Percentiles rank a stretch among this genome's conserved stretches.
phyloP scores from a whole-genome alignment of 2,888 invertebrate species.

The Acanthococcus lagerstroemiae region DNA sequence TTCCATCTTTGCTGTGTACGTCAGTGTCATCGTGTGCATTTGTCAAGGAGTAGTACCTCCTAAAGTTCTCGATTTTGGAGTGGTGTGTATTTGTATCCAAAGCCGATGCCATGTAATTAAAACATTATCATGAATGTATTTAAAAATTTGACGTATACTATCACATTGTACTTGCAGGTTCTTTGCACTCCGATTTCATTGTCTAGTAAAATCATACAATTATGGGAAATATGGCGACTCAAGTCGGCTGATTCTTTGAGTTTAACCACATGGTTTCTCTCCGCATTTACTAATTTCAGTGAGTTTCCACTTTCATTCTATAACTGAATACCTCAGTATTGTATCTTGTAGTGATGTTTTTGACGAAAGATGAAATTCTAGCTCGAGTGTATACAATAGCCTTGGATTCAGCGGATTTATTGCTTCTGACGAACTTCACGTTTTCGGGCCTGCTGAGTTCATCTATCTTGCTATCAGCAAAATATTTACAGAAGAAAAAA shows the following conservation, averaged over 20 bases:
- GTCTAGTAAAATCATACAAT: slow-evolving; percentile 69
- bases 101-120: too few relatives aligned
- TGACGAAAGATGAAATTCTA: slow-evolving; percentile 46
- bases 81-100: too few relatives aligned
- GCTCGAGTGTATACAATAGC: slow-evolving; percentile 71
- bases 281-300: slow-evolving; percentile 71
- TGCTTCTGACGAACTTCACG: slow-evolving; percentile 59
- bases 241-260: slow-evolving; percentile 69
- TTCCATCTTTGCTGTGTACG: slow-evolving; percentile 40
- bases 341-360: too few relatives aligned
- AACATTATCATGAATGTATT: too few relatives aligned
- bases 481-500: neutral
- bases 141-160: too few relatives aligned
- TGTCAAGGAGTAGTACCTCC: slow-evolving; percentile 45
- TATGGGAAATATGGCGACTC: slow-evolving; percentile 58
- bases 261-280: slow-evolving; percentile 68
- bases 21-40: slow-evolving; percentile 43
- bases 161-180: slow-evolving; percentile 48
- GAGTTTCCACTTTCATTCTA: slow-evolving; percentile 42
- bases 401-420: slow-evolving; percentile 64
- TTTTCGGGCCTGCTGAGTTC: slow-evolving; percentile 61
- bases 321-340: neutral
- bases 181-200: slow-evolving; percentile 70
- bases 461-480: slow-evolving; percentile 44
- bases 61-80: slow-evolving; percentile 49